These are phyloP conservation scores for Zoanthus sansibaricus DNA, from an alignment of 92 coral and sea anemone species.

Conservation along the genomic window DNA sequence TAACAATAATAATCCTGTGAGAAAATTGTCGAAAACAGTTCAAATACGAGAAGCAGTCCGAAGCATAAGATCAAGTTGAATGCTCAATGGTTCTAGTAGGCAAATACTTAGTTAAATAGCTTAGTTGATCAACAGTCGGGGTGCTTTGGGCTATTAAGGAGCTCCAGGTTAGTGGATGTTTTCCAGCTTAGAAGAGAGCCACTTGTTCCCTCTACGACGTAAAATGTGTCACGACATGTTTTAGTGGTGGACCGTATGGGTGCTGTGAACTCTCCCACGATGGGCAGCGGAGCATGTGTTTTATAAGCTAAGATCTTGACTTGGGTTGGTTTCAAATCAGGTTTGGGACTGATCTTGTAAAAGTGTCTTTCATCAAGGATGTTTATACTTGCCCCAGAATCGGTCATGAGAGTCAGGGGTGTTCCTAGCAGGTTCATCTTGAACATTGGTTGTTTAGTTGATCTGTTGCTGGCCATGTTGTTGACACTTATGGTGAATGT, in stretches of 20 bases:
- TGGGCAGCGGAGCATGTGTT: too few species aligned
- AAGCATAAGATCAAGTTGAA: neutral
- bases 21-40: too few species aligned
- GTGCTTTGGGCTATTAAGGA: neutral
- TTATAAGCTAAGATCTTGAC: neutral
- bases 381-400: slow-evolving; percentile 27
- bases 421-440: neutral
- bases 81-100: slow-evolving; percentile 3
- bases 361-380: neutral
- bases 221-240: slow-evolving; percentile 8
- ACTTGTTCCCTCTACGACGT: slow-evolving; percentile 39
- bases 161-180: slow-evolving; percentile 7
- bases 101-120: neutral
- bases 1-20: too few species aligned
- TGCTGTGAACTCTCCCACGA: slow-evolving; percentile 13
- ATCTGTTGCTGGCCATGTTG: too few species aligned
- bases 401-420: neutral
- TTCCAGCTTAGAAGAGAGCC: slow-evolving; percentile 31
- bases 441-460: too few species aligned
- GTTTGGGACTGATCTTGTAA: slow-evolving; percentile 3
- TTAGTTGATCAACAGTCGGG: slow-evolving; percentile 31
- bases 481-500: too few species aligned
- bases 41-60: too few species aligned
- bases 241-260: neutral
- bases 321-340: neutral